Evolutionary conservation across 2,797 vertebrate species (phyloP), one percentile per base, ranked within the genome.

Genomic region (Simalia tracyae): DNA sequence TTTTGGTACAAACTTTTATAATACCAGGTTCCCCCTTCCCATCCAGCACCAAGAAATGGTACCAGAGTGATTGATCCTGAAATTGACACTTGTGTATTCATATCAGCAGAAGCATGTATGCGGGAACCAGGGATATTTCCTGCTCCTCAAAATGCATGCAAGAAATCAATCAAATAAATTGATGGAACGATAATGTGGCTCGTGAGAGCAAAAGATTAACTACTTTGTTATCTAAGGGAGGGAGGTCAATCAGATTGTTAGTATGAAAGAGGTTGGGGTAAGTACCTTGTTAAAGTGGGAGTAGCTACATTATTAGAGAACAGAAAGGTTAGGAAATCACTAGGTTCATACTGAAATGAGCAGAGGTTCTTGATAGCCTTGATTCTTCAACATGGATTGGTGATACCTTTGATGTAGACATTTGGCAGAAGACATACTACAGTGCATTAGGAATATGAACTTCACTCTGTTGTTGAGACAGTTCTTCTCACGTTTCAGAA

Each of bases 401-500:
- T 57, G 8, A 10, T 59, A 68, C 46, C 36, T 54, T 42, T 84
- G 28, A 22, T 91, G 19, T 26, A 17, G 28, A 50, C 26, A 57
- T 1, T 6, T 31, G 1, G 28, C 17, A 60, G 7, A 66, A 91
- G 42, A 19, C 36, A 26, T 81, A 2, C 87, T 54, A 54, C 24
- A 76, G 7, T 91, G 60, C 15, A n/a, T 59, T 36, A 81, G 6
- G 46, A 72, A 5, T 85, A 88, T 87, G 24, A 46, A 60, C 0
- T 17, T 9, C 60, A 4, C 1, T 42, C 28, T 64, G 89, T 84
- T 86, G 19, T 60, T 90, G 84, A 88, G 86, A 89, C 11, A 91
- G 15, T 6, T 89, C 56, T 93, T 95, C 60, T 97, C 93, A 4
- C 94, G 92, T 59, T 96, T 94, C 95, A 99, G 98, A 99, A 97